Conservation (phyloP, 1,140 invertebrate genomes). For the Drosophila asahinai region DNA sequence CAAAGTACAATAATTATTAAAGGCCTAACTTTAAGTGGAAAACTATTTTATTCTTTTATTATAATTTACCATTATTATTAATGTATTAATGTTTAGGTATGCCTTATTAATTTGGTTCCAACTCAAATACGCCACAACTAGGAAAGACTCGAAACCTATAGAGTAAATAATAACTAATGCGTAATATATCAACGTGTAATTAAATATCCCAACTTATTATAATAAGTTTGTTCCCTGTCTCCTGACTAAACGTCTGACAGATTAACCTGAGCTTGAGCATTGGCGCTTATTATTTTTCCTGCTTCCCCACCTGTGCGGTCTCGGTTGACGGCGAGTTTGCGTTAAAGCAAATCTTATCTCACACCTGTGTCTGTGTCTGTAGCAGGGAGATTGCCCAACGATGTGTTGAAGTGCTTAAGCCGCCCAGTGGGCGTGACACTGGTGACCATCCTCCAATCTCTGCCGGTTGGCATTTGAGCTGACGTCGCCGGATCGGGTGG, state of each 20-base stretch:
- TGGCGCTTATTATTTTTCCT: slow-evolving; percentile 14
- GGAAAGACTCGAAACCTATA: neutral
- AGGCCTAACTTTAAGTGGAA: no score
- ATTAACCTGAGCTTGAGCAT: slow-evolving; percentile 8
- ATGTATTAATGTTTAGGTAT: neutral
- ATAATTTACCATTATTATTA: no score
- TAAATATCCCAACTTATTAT: neutral
- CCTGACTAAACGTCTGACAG: slow-evolving; percentile 22
- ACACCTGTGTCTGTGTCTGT: slow-evolving; percentile 16
- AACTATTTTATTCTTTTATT: no score
- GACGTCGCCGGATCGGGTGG: slow-evolving; percentile 29
- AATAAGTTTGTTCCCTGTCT: neutral
- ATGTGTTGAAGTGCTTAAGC: slow-evolving; percentile 48
- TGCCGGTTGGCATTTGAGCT: slow-evolving; percentile 6
- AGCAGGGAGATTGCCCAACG: slow-evolving; percentile 27
- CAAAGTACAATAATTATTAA: no score
- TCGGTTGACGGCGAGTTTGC: slow-evolving; percentile 42
- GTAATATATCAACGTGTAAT: neutral
- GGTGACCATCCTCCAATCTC: slow-evolving; percentile 18
- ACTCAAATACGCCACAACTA: neutral
- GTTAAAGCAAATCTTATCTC: slow-evolving; percentile 40
- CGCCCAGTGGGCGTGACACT: slow-evolving; percentile 25
- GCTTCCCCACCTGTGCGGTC: slow-evolving; percentile 66
- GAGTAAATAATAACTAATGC: neutral
- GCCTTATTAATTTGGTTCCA: neutral